Conservation (phyloP, 2,888 invertebrate genomes). For the Sinohyriopsis cumingii region DNA sequence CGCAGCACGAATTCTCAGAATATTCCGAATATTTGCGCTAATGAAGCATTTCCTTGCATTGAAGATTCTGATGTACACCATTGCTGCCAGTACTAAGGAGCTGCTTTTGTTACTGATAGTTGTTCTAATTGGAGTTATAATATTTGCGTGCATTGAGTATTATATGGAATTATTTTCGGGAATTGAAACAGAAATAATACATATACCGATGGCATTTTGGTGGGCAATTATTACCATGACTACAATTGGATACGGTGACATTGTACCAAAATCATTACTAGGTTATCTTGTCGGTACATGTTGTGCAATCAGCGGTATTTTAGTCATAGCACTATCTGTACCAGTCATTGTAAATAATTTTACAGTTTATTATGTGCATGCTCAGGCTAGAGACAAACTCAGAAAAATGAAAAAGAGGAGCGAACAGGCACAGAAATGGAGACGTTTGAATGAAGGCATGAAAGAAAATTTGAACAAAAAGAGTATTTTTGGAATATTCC, state of each 20-base stretch:
- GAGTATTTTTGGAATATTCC: no score
- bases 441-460: slow-evolving; percentile 33
- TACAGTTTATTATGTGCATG: slow-evolving; percentile 53
- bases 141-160: slow-evolving; percentile 53
- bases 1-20: slow-evolving; percentile 45
- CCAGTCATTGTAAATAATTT: slow-evolving; percentile 58
- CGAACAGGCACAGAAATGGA: slow-evolving; percentile 44
- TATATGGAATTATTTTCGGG: slow-evolving; percentile 52
- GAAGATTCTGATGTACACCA: slow-evolving; percentile 53
- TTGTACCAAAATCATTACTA: slow-evolving; percentile 42
- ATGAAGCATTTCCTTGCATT: slow-evolving; percentile 56
- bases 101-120: slow-evolving; percentile 48
- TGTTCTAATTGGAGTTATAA: slow-evolving; percentile 48
- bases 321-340: slow-evolving; percentile 54
- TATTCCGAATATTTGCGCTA: slow-evolving; percentile 51
- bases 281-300: slow-evolving; percentile 50
- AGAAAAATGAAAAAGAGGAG: slow-evolving; percentile 43
- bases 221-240: slow-evolving; percentile 92
- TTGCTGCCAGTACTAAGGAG: slow-evolving; percentile 50
- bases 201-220: slow-evolving; percentile 88
- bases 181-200: slow-evolving; percentile 36
- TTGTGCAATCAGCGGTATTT: slow-evolving; percentile 53
- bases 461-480: slow-evolving; percentile 23
- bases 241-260: slow-evolving; percentile 79
- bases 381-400: slow-evolving; percentile 50